These are phyloP conservation scores for Boloria selene DNA, from an alignment of 2,888 invertebrate species.

Conservation along the genomic window DNA sequence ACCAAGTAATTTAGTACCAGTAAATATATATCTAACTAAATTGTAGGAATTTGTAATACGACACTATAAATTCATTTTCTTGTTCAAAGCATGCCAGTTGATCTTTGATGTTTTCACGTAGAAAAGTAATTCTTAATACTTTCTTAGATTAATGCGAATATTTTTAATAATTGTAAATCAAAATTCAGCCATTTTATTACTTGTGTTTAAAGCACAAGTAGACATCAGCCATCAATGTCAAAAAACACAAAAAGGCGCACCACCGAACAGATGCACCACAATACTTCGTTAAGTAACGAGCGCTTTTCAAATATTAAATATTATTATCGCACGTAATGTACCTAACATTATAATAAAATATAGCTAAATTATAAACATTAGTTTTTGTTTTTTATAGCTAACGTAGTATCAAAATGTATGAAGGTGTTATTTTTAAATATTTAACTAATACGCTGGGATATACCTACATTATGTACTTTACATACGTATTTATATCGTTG, in stretches of 20 bases:
- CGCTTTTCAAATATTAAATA: conserved; percentile 34
- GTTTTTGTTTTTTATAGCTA: not conserved
- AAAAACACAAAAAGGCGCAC: conserved; percentile 51
- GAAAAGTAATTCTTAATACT: too few species aligned
- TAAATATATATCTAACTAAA: too few species aligned
- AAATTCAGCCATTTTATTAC: not conserved
- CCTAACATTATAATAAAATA: conserved; percentile 4
- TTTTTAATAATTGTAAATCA: too few species aligned
- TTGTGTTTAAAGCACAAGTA: not conserved
- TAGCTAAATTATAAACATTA: conserved; percentile 1
- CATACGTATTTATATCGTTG: too few species aligned
- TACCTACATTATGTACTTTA: too few species aligned
- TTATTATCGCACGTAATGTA: conserved; percentile 15
- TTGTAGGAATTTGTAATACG: too few species aligned
- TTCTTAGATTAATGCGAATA: too few species aligned
- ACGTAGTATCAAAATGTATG: not conserved
- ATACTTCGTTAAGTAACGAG: conserved; percentile 62
- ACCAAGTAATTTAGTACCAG: too few species aligned
- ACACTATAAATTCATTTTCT: too few species aligned
- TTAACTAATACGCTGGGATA: too few species aligned
- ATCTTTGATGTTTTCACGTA: too few species aligned
- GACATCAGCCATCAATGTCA: conserved; percentile 45
- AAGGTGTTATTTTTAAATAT: not conserved
- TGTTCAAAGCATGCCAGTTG: too few species aligned
- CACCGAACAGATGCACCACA: conserved; percentile 68